Evolutionary conservation across 37 sponge, comb jelly and placozoan species (phyloP).

Genomic region (Eunapius fragilis): DNA sequence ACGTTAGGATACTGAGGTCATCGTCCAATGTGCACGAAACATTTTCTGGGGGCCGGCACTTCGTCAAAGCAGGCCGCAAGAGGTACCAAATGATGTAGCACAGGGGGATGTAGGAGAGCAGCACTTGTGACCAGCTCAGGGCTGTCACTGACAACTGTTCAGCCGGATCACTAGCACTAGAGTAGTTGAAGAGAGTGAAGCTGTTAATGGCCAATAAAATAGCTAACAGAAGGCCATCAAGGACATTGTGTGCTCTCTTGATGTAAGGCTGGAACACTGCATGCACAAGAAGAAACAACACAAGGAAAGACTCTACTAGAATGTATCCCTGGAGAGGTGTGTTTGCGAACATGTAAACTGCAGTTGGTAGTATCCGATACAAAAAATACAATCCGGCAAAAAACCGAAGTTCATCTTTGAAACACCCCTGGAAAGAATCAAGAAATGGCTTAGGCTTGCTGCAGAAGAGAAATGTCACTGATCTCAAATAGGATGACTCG

Average conservation of each 20-base stretch:
- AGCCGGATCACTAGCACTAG: neutral
- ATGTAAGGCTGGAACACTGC: constrained; percentile 53
- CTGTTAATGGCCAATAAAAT: constrained; percentile 30
- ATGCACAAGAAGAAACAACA: constrained; percentile 22
- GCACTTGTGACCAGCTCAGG: neutral
- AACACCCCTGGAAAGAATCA: constrained; percentile 47
- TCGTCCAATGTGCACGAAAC: neutral
- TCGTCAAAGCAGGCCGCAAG: neutral
- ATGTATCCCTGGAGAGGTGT: neutral
- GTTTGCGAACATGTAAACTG: neutral
- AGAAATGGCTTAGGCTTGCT: constrained; percentile 47
- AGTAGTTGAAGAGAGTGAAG: constrained; percentile 13
- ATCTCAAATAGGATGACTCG: neutral
- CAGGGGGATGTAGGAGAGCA: neutral
- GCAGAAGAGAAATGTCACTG: neutral
- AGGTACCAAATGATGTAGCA: neutral
- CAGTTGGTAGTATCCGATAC: constrained; percentile 8
- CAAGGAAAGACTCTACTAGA: neutral
- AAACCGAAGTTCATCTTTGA: constrained; percentile 52
- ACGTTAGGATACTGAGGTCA: neutral
- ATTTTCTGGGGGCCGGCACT: neutral
- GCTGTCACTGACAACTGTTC: neutral
- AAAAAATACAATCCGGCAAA: constrained; percentile 64
- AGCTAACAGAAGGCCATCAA: constrained; percentile 39
- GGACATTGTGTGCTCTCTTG: constrained; percentile 29